Percentiles rank a stretch among this genome's conserved stretches.
Conservation (phyloP, 2,888 invertebrate species). For the Bellardia pandia region DNA sequence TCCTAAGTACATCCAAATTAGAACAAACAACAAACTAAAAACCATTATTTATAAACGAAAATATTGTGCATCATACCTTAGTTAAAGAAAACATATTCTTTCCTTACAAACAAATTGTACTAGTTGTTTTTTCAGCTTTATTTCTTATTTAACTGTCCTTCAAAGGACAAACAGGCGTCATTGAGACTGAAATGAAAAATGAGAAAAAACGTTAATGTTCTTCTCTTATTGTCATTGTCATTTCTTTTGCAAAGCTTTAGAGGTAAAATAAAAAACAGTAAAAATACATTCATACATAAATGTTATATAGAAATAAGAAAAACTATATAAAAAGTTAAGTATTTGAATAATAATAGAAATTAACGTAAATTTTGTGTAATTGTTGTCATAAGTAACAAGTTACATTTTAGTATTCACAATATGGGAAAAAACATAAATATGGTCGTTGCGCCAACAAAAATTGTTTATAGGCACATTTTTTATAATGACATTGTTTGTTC, state of each 20-base stretch:
- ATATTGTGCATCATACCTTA: conserved; percentile 26
- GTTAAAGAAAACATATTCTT: conserved; percentile 23
- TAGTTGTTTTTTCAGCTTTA: background rate
- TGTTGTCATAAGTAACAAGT: too few species aligned
- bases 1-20: background rate
- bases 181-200: conserved; percentile 60
- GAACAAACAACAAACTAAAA: background rate
- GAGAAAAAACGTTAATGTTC: conserved; percentile 6
- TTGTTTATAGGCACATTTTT: too few species aligned
- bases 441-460: too few species aligned
- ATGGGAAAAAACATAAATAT: too few species aligned
- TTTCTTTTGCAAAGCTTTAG: background rate
- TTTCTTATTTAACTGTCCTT: conserved; percentile 57
- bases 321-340: background rate
- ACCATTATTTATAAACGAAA: background rate
- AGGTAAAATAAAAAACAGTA: conserved; percentile 2
- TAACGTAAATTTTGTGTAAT: too few species aligned
- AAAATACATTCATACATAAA: conserved; percentile 12
- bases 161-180: conserved; percentile 63
- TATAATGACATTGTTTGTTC: too few species aligned
- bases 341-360: too few species aligned
- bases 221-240: conserved; percentile 58
- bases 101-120: background rate
- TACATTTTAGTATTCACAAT: too few species aligned
- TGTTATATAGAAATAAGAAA: conserved; percentile 3